Percentiles rank a stretch among this genome's conserved stretches.
Conservation (phyloP, 2,888 invertebrate genomes). For the Lasioglossum leucozonium region DNA sequence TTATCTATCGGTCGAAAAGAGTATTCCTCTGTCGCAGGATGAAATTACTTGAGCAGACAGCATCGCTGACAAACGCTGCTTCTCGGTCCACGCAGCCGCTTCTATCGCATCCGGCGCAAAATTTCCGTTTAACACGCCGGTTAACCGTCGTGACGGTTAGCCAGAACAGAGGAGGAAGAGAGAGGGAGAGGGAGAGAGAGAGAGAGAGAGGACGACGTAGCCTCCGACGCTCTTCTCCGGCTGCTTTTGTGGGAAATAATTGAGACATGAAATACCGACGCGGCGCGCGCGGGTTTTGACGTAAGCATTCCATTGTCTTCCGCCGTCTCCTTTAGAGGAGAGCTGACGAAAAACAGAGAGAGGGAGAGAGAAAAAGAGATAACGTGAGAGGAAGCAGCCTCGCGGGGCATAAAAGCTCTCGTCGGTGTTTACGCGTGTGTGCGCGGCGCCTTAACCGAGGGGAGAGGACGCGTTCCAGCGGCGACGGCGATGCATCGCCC, state of each 20-base stretch:
- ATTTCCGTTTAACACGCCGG: constrained; percentile 56
- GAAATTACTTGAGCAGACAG: neutral
- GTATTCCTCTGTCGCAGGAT: neutral
- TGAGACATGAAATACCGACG: constrained; percentile 82
- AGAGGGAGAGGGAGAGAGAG: too few relatives aligned
- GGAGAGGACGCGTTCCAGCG: constrained; percentile 25
- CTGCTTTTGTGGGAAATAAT: constrained; percentile 82
- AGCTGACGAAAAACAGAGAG: constrained; percentile 59
- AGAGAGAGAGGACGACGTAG: too few relatives aligned
- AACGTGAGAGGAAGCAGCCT: constrained; percentile 47
- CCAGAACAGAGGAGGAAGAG: constrained; percentile 28
- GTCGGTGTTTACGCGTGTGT: neutral
- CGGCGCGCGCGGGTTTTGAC: constrained; percentile 77
- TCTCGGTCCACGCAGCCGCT: neutral
- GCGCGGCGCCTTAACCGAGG: constrained; percentile 34
- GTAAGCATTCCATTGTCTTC: constrained; percentile 82
- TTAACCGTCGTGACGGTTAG: constrained; percentile 57
- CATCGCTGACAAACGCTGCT: neutral
- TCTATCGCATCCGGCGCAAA: constrained; percentile 42
- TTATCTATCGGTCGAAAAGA: neutral
- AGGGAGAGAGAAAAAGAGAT: neutral
- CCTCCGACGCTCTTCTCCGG: constrained; percentile 54
- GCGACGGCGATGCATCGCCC: constrained; percentile 40
- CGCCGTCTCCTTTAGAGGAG: constrained; percentile 76
- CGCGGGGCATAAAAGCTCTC: constrained; percentile 52